Evolutionary conservation across 1,140 invertebrate genomes (phyloP).

Genomic region (Geopemphigus sp.): DNA sequence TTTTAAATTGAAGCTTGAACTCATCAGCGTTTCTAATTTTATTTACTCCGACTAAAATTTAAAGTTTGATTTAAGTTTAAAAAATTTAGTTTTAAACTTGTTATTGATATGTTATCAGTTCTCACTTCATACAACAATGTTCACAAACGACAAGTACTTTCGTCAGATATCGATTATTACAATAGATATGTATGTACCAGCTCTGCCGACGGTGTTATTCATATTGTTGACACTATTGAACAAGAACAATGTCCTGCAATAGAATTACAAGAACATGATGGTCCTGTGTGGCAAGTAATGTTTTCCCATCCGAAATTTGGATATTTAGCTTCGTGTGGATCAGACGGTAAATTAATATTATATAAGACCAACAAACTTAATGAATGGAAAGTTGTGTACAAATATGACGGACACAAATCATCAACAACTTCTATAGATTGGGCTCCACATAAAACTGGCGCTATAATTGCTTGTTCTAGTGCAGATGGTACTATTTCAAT

Average conservation of each 20-base stretch:
- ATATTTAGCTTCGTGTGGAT: conserved; percentile 92
- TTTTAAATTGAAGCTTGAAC: too few species aligned
- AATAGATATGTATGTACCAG: conserved; percentile 95
- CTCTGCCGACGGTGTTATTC: conserved; percentile 96
- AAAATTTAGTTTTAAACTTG: too few species aligned
- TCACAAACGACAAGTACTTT: conserved; percentile 99
- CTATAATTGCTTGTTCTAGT: conserved; percentile 93
- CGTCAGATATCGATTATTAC: conserved; percentile 98
- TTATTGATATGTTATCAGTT: conserved; percentile 73
- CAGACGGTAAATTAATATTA: conserved; percentile 92
- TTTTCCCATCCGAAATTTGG: conserved; percentile 98
- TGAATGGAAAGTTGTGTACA: conserved; percentile 93
- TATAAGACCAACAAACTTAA: conserved; percentile 82
- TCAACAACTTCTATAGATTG: conserved; percentile 97
- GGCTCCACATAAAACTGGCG: conserved; percentile 91
- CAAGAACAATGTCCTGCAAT: conserved; percentile 78
- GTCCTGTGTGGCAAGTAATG: conserved; percentile 96
- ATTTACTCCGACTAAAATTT: too few species aligned
- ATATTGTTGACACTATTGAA: conserved; percentile 93
- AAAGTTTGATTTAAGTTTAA: too few species aligned
- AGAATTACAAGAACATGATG: conserved; percentile 92
- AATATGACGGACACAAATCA: conserved; percentile 89
- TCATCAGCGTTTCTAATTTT: too few species aligned
- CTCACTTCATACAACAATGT: conserved; percentile 92
- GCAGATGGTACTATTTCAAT: conserved; percentile 96